Base-by-base conservation (phyloP, 2,113 vertebrate species). In the Gavia stellata region DNA sequence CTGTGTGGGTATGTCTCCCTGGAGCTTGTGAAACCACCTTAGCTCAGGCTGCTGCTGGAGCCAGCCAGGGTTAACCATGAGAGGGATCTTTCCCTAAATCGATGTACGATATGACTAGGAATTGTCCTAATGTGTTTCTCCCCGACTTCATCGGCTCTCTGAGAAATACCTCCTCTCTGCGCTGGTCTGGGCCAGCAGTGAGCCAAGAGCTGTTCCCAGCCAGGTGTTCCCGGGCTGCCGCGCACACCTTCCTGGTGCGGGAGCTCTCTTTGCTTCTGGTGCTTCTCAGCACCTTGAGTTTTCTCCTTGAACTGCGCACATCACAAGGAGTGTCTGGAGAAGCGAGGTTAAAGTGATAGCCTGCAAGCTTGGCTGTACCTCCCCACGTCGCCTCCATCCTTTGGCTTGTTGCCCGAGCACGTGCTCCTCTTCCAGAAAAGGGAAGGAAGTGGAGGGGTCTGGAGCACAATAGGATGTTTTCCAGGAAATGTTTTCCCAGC, bases 401-500 rank as follows among this genome's bases (percentile, higher is more conserved):
- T 77, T 96, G 96, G 84, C 90, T 74, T 38, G 9, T n/a, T 82
- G 88, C 92, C 96, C 10, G 9, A 94, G 59, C 83, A 94, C n/a
- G 1, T 81, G 94, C 45, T 97, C 20, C 78, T 81, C 67, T 89
- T 73, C 62, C 85, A 95, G 70, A 94, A 93, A 58, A 72, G 53
- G 83, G 90, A 92, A 96, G 96, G 94, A 97, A 97, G 81, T 63
- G 49, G 79, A 92, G 83, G 29, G 75, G 56, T 96, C 67, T 6
- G 2, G 44, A 95, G 70, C 67, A 93, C 86, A 94, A 93, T 97
- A 58, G 87, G 92, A 88, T 97, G 75, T 97, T 97, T 97, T 96
- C 84, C 92, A 95, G 95, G 92, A 97, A 93, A 94, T 89, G 90
- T 92, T 95, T 95, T 95, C 93, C 92, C 77, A 78, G 89, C 82